Evolutionary conservation across 2,113 vertebrate species (phyloP).

Genomic region (Gallinago media): DNA sequence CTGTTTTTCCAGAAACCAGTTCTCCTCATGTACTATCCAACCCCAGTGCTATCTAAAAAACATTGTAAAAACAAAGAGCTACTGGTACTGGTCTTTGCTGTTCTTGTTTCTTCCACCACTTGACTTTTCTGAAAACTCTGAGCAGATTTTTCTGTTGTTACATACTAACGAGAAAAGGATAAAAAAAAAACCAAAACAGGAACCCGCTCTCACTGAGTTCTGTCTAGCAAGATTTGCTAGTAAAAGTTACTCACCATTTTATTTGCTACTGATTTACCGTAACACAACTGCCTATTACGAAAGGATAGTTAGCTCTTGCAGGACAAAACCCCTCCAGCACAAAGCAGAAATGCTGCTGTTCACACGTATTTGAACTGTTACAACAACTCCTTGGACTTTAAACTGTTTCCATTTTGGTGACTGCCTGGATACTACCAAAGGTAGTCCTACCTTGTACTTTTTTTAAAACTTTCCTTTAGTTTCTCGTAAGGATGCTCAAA

Average conservation of each 20-base stretch:
- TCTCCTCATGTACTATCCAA: neutral
- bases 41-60: neutral
- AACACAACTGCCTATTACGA: neutral
- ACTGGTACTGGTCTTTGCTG: neutral
- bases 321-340: neutral
- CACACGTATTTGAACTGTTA: neutral
- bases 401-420: neutral
- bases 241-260: neutral
- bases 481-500: neutral
- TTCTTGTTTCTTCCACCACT: neutral
- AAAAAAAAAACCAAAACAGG: neutral
- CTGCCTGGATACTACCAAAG: neutral
- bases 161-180: neutral
- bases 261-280: neutral
- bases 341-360: neutral
- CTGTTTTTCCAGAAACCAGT: neutral
- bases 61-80: neutral
- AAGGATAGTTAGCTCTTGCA: neutral
- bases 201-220: neutral
- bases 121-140: neutral
- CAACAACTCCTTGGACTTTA: neutral
- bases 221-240: neutral
- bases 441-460: neutral
- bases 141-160: neutral
- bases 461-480: neutral